Conservation (phyloP, 2,888 invertebrate genomes). For the Volucella inflata region DNA sequence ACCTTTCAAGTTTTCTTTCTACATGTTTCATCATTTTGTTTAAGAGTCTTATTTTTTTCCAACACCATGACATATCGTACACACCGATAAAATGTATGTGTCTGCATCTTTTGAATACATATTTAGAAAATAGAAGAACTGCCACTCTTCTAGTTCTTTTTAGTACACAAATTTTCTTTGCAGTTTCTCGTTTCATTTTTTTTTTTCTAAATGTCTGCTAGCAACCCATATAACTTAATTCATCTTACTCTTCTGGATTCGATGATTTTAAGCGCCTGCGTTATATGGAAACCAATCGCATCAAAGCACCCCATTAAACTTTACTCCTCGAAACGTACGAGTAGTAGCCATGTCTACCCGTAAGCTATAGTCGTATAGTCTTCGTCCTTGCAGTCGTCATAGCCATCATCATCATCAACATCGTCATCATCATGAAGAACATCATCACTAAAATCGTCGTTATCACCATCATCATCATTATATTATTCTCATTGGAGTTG, state of each 20-base stretch:
- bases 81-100: slow-evolving; percentile 1
- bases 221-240: slow-evolving; percentile 75
- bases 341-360: slow-evolving; percentile 69
- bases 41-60: slow-evolving; percentile 41
- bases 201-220: slow-evolving; percentile 71
- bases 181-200: slow-evolving; percentile 58
- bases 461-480: slow-evolving; percentile 15
- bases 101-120: slow-evolving; percentile 42
- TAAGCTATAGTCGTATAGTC: slow-evolving; percentile 67
- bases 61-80: slow-evolving; percentile 36
- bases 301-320: slow-evolving; percentile 85
- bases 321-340: slow-evolving; percentile 78
- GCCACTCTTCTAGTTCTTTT: slow-evolving; percentile 64
- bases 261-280: slow-evolving; percentile 85
- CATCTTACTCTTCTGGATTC: slow-evolving; percentile 80
- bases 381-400: slow-evolving; percentile 69
- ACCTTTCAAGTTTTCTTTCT: slow-evolving; percentile 62
- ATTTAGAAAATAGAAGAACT: slow-evolving; percentile 53
- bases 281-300: slow-evolving; percentile 85
- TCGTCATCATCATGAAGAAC: slow-evolving; percentile 70
- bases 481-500: slow-evolving; percentile 35
- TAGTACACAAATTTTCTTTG: slow-evolving; percentile 65
- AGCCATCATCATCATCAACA: slow-evolving; percentile 71
- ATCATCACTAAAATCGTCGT: slow-evolving; percentile 23
- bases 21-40: slow-evolving; percentile 70